Conservation (phyloP, 2,888 invertebrate species). For the Portevinia maculata region DNA sequence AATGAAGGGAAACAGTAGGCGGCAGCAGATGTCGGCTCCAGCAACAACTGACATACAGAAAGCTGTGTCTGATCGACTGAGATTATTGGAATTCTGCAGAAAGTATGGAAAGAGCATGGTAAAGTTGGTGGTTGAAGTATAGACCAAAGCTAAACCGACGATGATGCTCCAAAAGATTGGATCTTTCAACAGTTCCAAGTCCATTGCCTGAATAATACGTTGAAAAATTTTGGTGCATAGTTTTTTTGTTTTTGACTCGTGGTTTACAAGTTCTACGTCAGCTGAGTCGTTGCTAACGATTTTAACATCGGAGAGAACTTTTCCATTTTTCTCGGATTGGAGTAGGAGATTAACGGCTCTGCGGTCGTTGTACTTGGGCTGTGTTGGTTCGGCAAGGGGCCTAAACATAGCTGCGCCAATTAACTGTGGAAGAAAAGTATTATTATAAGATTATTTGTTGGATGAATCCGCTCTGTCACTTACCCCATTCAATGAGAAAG, state of each 20-base stretch:
- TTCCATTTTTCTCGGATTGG: conserved; percentile 73
- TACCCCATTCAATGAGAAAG: conserved; percentile 87
- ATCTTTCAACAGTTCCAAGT: conserved; percentile 86
- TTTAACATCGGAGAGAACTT: conserved; percentile 64
- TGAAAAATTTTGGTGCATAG: conserved; percentile 77
- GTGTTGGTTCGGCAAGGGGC: conserved; percentile 83
- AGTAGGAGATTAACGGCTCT: conserved; percentile 78
- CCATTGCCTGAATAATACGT: conserved; percentile 84
- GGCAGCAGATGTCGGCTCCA: conserved; percentile 87
- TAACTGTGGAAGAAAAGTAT: conserved; percentile 81
- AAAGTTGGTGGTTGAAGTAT: conserved; percentile 88
- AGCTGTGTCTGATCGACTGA: conserved; percentile 85
- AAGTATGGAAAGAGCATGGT: conserved; percentile 88
- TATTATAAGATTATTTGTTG: not conserved
- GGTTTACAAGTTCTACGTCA: conserved; percentile 6
- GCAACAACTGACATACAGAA: conserved; percentile 89
- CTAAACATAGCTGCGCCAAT: conserved; percentile 85
- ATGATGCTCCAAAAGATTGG: conserved; percentile 87
- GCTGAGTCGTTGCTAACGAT: conserved; percentile 51
- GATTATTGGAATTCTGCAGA: conserved; percentile 82
- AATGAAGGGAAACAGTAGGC: conserved; percentile 86
- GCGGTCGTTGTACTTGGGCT: conserved; percentile 80
- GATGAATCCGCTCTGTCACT: conserved; percentile 76
- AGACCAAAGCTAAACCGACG: conserved; percentile 87
- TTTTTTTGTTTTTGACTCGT: conserved; percentile 58